Evolutionary conservation across 2,888 invertebrate species (phyloP), one percentile per base, ranked within the genome.

Genomic region (Galerucella nymphaeae): DNA sequence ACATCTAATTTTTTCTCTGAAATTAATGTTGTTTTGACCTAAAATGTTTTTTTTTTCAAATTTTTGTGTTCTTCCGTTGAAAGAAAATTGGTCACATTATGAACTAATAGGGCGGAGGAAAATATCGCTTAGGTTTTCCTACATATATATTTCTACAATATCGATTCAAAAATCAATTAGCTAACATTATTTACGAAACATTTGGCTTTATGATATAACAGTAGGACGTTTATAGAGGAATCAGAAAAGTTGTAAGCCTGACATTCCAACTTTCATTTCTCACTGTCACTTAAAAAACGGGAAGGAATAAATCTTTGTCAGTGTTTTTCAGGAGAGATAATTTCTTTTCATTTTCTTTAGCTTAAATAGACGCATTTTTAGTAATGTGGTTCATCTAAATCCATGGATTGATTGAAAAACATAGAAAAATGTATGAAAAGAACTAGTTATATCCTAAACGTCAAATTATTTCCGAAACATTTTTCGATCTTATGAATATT

Each of bases 231-330:
- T 48, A 68, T 69, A 38, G 14, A 42, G 53, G 16, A 48, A 66
- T 18, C 20, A 42, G 69, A 41, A 69, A 69, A 69, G 42, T 69
- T 53, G 23, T 63, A n/a, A 42, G 62, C 69, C 63, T 69, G 62
- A 69, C 62, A 62, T 69, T 62, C 53, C 14, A 16, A 62, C 41
- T 23, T 55, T 45, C 69, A 69, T 69, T 69, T 69, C 41, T 69
- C 69, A 69, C 48, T 42, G 62, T 69, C 69, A 58, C 42, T 69
- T 62, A 63, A 69, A 69, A 62, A n/a, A 62, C 42, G 16, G 16
- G 2, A 11, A 14, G 62, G 61, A 68, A 68, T 68, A 68, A 68
- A 68, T 68, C 68, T 68, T 59, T 3, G 30, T 11, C 9, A 23
- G 2, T 41, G 38, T 58, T 59, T 67, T 55, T 67, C 23, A 58